Base-by-base conservation (phyloP, 1,140 invertebrate species). In the Pinna nobilis region DNA sequence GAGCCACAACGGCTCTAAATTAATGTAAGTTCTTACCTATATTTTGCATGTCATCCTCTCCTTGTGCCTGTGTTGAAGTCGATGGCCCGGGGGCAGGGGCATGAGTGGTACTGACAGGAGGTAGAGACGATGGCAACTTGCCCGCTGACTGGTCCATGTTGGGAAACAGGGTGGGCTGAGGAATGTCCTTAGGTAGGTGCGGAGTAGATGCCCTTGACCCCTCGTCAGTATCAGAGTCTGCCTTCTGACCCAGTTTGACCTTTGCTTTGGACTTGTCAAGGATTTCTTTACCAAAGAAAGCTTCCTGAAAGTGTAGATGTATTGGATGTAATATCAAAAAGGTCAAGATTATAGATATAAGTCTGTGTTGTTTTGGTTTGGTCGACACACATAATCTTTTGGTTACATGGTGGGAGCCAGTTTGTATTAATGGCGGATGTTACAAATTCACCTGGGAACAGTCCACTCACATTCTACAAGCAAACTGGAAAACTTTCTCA, bases 221-320 rank as follows among this genome's bases (percentile, higher is more conserved):
- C 18, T 73, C 57, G 37, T 86, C 85, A 0, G 80, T 80, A 35
- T 84, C 84, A 6, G 82, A 70, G 4, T 79, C 82, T 6, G 71
- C 70, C 60, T 79, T 79, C 1, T 84, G 57, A 11, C 77, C 59
- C 20, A 82, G 81, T 66, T 82, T 81, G 47, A 63, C n/a, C 49
- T 57, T 66, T 75, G 51, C 79, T 67, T 82, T 81, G 30, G 71
- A 86, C 37, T 92, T 92, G 77, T 96, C 94, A 81, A 98, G 90
- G 41, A 98, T 90, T 69, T 76, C 67, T 32, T 85, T 87, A 6
- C 90, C 90, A 80, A 91, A 91, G 76, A 91, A 91, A 0, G 88
- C 88, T 71, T 89, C 89, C 87, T 90, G 63, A 0, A 60, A 15
- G 35, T 37, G 32, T 63, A 39, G 25, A 30, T 35, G 15, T 30